phyloP scores from a whole-genome alignment of 2,888 invertebrate species.

The Pristionchus maxplancki region DNA sequence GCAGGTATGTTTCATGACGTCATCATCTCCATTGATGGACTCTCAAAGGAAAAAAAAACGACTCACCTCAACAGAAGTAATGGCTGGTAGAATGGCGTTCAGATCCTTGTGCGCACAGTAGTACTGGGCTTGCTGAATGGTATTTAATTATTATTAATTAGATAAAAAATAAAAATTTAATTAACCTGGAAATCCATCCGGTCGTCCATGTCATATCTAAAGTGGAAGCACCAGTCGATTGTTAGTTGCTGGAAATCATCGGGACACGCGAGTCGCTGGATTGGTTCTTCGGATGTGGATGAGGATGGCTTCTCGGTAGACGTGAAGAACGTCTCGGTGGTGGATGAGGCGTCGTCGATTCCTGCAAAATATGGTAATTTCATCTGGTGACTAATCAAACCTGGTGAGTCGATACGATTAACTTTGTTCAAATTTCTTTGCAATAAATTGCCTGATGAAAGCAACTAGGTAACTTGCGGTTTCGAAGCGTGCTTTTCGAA shows the following conservation, averaged over 20 bases:
- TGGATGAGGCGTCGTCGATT: background rate
- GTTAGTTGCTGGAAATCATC: background rate
- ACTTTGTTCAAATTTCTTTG: too few relatives aligned
- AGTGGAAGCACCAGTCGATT: conserved; percentile 23
- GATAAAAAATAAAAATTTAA: too few relatives aligned
- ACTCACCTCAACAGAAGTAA: background rate
- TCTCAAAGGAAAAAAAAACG: background rate
- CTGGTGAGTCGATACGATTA: too few relatives aligned
- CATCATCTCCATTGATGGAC: too few relatives aligned
- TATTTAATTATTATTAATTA: too few relatives aligned
- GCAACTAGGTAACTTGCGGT: too few relatives aligned
- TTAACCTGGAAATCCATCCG: background rate
- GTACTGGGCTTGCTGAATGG: background rate
- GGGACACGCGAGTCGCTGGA: background rate
- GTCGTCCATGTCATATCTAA: background rate
- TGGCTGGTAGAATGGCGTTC: conserved; percentile 1
- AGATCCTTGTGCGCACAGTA: background rate
- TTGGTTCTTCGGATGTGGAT: background rate
- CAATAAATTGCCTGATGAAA: too few relatives aligned
- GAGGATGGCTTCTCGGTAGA: too few relatives aligned
- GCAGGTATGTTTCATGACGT: background rate
- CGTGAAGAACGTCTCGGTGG: too few relatives aligned
- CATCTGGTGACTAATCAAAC: too few relatives aligned
- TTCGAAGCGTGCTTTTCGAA: too few relatives aligned
- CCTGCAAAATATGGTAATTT: background rate